These are phyloP conservation scores for Drosophila nr. fundita DNA, from an alignment of 2,888 invertebrate species.

Conservation along the genomic window DNA sequence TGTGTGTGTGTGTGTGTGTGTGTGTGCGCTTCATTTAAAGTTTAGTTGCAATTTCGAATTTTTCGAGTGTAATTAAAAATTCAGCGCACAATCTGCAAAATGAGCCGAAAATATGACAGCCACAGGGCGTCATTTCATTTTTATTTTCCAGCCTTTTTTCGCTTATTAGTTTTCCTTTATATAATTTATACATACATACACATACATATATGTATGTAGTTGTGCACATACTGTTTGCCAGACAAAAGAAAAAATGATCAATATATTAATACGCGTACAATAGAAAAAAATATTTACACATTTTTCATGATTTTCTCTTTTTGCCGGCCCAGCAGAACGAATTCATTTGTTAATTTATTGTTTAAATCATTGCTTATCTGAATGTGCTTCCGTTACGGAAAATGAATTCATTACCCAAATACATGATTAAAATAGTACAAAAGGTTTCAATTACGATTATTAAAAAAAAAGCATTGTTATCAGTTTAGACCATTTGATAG, in stretches of 20 bases:
- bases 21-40: slow-evolving; percentile 60
- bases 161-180: slow-evolving; percentile 40
- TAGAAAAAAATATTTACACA: too few relatives aligned
- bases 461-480: not conserved
- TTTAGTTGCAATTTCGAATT: slow-evolving; percentile 69
- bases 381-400: not conserved
- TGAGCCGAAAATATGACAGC: slow-evolving; percentile 52
- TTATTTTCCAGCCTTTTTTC: slow-evolving; percentile 9
- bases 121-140: slow-evolving; percentile 32
- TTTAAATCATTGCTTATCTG: not conserved
- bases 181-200: slow-evolving; percentile 11
- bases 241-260: not conserved
- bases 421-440: not conserved
- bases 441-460: not conserved
- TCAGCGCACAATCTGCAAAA: slow-evolving; percentile 63
- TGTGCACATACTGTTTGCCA: slow-evolving; percentile 5
- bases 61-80: slow-evolving; percentile 73
- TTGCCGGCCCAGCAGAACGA: not conserved
- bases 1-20: slow-evolving; percentile 23
- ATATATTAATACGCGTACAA: not conserved
- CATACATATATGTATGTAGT: not conserved
- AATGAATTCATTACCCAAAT: not conserved
- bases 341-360: not conserved
- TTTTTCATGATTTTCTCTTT: too few relatives aligned
- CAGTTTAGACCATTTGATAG: not conserved